Base-by-base conservation (phyloP, 2,797 vertebrate species). In the Epinephelus coioides region DNA sequence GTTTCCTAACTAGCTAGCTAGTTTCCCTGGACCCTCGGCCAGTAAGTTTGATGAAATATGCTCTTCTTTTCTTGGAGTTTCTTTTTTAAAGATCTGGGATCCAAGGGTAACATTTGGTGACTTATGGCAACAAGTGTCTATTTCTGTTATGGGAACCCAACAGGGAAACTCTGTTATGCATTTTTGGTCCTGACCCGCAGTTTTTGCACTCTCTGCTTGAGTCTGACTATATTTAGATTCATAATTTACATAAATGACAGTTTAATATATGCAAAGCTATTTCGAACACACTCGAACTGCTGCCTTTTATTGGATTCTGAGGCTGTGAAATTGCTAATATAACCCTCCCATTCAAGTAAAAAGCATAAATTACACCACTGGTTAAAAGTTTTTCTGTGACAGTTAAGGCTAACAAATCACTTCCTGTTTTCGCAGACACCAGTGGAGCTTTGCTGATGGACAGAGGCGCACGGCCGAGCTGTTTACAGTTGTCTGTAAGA, bases 351-450 rank as follows among this genome's bases (percentile, higher is more conserved):
- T 54, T 73, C 5, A 40, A 44, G 50, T 27, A 43, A 69, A 66
- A 59, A 23, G 8, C 27, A 18, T 55, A 3, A 34, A 73, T 43
- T 17, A 23, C 63, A 56, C 30, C 25, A 21, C 18, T 0, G 6
- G 14, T 18, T 15, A 53, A 25, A 62, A 13, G 30, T 62, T 63
- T 67, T 63, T 62, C 46, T n/a, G 3, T 27, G 61, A 66, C 12
- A 5, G 21, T 27, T 70, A 51, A 76, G 2, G 53, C 81, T 92
- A 87, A 93, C 74, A n/a, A 49, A 81, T 76, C 18, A 27, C 76
- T 90, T 91, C 85, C 82, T 92, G 83, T 92, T 89, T 85, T 70
- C 40, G 46, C 90, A 94, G 93, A 88, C 88, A 73, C 82, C 83
- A 78, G 83, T 62, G 77, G 75, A 88, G 88, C 82, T 87, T 80